Conservation (phyloP, 2,888 invertebrate species). For the Masnerella sp. region DNA sequence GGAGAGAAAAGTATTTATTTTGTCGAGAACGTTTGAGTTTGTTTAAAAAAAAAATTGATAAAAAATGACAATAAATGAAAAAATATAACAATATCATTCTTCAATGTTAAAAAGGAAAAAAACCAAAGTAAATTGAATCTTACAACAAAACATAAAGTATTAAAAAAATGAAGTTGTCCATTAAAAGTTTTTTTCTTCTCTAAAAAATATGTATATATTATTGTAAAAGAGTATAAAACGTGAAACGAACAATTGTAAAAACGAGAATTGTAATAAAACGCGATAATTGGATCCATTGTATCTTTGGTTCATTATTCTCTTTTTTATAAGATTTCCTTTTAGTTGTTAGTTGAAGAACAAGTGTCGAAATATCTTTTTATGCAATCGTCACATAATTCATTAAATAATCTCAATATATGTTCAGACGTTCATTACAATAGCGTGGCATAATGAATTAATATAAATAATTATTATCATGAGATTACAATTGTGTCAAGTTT, state of each 20-base stretch:
- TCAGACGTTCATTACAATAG: conserved; percentile 44
- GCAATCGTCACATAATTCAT: conserved; percentile 36
- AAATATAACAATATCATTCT: no score
- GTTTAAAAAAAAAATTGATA: no score
- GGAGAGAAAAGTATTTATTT: no score
- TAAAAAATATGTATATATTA: no score
- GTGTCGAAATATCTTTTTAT: conserved; percentile 39
- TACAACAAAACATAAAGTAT: no score
- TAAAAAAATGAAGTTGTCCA: no score
- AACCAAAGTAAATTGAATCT: no score
- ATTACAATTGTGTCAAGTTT: conserved; percentile 37
- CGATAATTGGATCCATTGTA: conserved; percentile 45
- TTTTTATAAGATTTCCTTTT: conserved; percentile 32
- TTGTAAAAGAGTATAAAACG: no score
- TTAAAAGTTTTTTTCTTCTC: no score
- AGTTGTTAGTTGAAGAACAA: conserved; percentile 39
- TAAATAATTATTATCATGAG: conserved; percentile 53
- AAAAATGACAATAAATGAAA: no score
- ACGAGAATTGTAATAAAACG: conserved; percentile 48
- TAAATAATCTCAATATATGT: conserved; percentile 39
- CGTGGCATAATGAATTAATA: conserved; percentile 49
- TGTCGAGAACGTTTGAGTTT: no score
- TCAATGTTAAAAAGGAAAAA: no score
- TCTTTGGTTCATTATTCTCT: conserved; percentile 45
- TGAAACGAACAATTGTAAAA: conserved; percentile 54